Percentiles rank a stretch among this genome's conserved stretches.
phyloP scores from a whole-genome alignment of 2,888 invertebrate species.

The Eupsilia transversa region DNA sequence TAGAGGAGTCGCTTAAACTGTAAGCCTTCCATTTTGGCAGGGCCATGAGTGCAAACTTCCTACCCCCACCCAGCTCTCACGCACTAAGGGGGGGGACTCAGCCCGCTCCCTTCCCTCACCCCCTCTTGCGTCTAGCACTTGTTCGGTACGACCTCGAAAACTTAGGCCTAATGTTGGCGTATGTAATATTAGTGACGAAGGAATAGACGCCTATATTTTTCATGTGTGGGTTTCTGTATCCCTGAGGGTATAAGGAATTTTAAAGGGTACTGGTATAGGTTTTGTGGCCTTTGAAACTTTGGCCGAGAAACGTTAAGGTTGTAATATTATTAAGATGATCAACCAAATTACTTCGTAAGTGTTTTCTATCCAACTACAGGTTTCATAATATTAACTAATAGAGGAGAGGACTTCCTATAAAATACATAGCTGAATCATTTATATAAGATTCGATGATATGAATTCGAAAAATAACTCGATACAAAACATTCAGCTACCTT shows the following conservation, averaged over 20 bases:
- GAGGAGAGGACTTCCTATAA: not conserved
- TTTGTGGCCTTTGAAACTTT: conserved; percentile 37
- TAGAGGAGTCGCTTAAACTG: conserved; percentile 67
- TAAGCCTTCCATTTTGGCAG: conserved; percentile 74
- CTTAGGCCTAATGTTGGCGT: conserved; percentile 72
- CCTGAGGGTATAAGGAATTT: conserved; percentile 45
- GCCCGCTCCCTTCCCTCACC: conserved; percentile 61
- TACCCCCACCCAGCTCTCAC: conserved; percentile 69
- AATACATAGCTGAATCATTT: too few species aligned
- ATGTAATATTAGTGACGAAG: conserved; percentile 64
- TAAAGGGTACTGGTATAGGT: conserved; percentile 17
- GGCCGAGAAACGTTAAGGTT: conserved; percentile 6
- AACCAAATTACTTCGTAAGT: not conserved
- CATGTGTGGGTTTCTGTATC: conserved; percentile 41
- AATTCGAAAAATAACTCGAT: not conserved
- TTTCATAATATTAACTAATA: not conserved
- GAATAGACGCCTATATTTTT: conserved; percentile 58
- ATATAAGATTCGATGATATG: not conserved
- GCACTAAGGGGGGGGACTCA: conserved; percentile 65
- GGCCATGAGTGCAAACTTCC: conserved; percentile 81
- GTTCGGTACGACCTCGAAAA: conserved; percentile 84
- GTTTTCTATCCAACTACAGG: not conserved
- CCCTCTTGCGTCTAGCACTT: conserved; percentile 82
- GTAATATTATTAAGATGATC: conserved; percentile 15
- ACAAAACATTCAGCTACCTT: not conserved